phyloP scores from a whole-genome alignment of 2,888 invertebrate species.

The Eupithecia abbreviata region DNA sequence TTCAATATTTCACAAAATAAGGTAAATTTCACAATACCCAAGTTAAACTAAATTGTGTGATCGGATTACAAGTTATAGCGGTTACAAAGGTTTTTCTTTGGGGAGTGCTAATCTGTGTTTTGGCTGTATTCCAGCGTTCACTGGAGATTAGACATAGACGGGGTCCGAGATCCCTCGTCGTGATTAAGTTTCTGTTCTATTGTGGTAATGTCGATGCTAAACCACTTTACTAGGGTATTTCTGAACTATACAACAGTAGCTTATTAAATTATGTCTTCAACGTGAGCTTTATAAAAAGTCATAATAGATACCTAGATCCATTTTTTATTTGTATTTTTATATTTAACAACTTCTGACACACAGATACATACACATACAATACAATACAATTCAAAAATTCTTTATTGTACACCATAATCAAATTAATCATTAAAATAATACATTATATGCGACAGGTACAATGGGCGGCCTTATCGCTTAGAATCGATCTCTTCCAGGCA shows the following conservation, averaged over 20 bases:
- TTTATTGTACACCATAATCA: too few species aligned
- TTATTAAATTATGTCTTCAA: not conserved
- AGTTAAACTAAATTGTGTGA: conserved; percentile 39
- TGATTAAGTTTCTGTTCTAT: conserved; percentile 51
- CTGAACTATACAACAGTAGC: not conserved
- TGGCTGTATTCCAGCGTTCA: conserved; percentile 67
- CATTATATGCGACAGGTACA: too few species aligned
- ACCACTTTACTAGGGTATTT: conserved; percentile 7
- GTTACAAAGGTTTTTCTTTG: conserved; percentile 63
- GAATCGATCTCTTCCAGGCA: too few species aligned
- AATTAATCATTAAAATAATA: too few species aligned
- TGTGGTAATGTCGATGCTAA: conserved; percentile 37
- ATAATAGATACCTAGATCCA: too few species aligned
- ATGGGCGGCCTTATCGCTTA: too few species aligned
- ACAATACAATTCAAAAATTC: too few species aligned
- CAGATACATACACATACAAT: too few species aligned
- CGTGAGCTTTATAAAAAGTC: not conserved
- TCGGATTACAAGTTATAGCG: conserved; percentile 49
- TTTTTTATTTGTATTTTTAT: too few species aligned
- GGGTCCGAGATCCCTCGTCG: conserved; percentile 49
- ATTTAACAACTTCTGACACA: too few species aligned
- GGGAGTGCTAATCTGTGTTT: conserved; percentile 69
- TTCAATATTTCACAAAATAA: not conserved
- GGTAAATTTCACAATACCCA: conserved; percentile 8
- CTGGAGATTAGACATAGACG: conserved; percentile 63